A percentile compares a stretch with the other conserved stretches of the same genome.
phyloP scores from a whole-genome alignment of 2,113 vertebrate genomes.

The Meleagris gallopavo region DNA sequence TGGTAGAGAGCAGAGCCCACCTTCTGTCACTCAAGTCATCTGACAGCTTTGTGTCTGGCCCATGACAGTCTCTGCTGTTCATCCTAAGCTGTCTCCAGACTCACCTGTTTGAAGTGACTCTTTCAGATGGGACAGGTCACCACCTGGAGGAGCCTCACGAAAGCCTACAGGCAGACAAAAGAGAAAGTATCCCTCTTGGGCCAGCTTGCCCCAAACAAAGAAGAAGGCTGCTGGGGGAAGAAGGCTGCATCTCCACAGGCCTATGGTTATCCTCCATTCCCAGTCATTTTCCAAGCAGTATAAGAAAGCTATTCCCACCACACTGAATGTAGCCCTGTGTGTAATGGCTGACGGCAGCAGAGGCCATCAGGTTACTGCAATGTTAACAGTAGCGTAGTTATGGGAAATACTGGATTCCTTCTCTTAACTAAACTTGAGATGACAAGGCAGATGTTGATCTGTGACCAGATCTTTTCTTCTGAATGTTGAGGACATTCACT shows the following conservation, averaged over 20 bases:
- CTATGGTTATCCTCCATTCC: background rate
- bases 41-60: background rate
- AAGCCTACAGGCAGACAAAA: background rate
- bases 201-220: background rate
- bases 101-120: background rate
- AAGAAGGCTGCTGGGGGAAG: background rate
- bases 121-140: background rate
- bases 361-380: background rate
- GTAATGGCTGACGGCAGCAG: background rate
- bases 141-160: background rate
- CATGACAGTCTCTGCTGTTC: background rate
- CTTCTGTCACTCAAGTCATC: background rate
- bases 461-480: background rate
- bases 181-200: background rate
- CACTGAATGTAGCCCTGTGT: accelerated
- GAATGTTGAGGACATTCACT: background rate
- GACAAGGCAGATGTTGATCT: background rate
- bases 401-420: background rate
- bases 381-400: background rate
- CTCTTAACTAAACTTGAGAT: background rate
- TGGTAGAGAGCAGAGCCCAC: background rate
- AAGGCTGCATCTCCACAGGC: background rate
- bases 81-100: background rate
- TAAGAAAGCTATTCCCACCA: background rate
- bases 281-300: background rate